These are phyloP conservation scores for Dromiciops gliroides DNA, from an alignment of 2,113 vertebrate genomes.

Conservation along the genomic window DNA sequence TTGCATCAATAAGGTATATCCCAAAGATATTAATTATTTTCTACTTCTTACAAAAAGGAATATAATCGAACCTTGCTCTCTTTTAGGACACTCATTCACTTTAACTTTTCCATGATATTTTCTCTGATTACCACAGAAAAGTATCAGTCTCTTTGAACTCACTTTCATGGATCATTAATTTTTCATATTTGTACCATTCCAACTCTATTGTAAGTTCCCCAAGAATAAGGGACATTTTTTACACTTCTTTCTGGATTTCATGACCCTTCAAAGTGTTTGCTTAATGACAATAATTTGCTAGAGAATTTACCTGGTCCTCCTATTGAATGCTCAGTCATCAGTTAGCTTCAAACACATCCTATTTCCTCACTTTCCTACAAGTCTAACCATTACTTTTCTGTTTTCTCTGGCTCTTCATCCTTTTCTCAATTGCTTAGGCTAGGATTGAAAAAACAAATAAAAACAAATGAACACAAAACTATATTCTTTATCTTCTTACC, in stretches of 20 bases:
- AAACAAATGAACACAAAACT: too few relatives aligned
- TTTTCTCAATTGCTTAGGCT: not conserved
- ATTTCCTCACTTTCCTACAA: not conserved
- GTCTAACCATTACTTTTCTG: not conserved
- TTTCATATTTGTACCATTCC: not conserved
- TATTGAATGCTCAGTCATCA: not conserved
- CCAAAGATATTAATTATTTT: not conserved
- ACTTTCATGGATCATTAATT: not conserved
- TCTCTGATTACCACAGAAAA: not conserved
- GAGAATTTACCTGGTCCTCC: not conserved
- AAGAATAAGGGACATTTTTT: not conserved
- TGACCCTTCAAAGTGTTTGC: not conserved
- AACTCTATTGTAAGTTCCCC: not conserved
- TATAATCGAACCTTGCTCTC: not conserved
- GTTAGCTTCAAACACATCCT: too few relatives aligned
- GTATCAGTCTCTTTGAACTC: not conserved
- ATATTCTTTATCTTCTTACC: not conserved
- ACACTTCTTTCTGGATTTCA: not conserved
- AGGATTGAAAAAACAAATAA: not conserved
- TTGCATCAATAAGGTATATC: not conserved
- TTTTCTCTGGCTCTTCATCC: not conserved
- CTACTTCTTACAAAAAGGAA: not conserved
- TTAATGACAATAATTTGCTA: not conserved
- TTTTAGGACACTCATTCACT: not conserved
- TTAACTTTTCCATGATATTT: not conserved